Evolutionary conservation across 2,888 invertebrate species (phyloP).

Genomic region (Melanostoma mellinum): DNA sequence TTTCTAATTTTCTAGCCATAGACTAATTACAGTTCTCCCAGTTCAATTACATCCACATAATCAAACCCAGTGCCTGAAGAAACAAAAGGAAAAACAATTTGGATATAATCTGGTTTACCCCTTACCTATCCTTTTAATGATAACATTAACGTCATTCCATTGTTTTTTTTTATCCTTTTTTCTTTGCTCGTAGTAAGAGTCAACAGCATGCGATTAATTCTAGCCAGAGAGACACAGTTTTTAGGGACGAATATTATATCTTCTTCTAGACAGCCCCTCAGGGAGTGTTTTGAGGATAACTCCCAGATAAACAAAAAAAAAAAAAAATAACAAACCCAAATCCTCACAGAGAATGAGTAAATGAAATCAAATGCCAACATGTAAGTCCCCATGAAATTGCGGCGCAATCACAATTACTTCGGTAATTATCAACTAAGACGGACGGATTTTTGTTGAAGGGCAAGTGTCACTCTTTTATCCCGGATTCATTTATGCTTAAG

Average conservation of each 20-base stretch:
- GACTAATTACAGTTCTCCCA: too few relatives aligned
- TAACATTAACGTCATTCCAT: constrained; percentile 11
- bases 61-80: too few relatives aligned
- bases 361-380: constrained; percentile 42
- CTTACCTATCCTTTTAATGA: not conserved
- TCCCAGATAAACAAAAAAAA: constrained; percentile 6
- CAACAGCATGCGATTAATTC: constrained; percentile 24
- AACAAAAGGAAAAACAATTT: constrained; percentile 7
- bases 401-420: constrained; percentile 37
- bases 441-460: constrained; percentile 33
- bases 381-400: constrained; percentile 55
- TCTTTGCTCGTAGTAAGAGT: not conserved
- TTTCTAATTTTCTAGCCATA: too few relatives aligned
- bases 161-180: not conserved
- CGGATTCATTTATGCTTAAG: constrained; percentile 51
- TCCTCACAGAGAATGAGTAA: constrained; percentile 5
- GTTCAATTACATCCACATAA: too few relatives aligned
- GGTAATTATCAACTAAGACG: constrained; percentile 50
- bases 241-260: not conserved
- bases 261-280: not conserved
- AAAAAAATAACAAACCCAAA: not conserved
- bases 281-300: constrained; percentile 23
- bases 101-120: not conserved
- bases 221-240: not conserved
- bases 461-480: constrained; percentile 43